Evolutionary conservation across 53 echinoderm and acorn worm species (phyloP), one percentile per base, ranked within the genome.

Genomic region (Echinometra lucunter): DNA sequence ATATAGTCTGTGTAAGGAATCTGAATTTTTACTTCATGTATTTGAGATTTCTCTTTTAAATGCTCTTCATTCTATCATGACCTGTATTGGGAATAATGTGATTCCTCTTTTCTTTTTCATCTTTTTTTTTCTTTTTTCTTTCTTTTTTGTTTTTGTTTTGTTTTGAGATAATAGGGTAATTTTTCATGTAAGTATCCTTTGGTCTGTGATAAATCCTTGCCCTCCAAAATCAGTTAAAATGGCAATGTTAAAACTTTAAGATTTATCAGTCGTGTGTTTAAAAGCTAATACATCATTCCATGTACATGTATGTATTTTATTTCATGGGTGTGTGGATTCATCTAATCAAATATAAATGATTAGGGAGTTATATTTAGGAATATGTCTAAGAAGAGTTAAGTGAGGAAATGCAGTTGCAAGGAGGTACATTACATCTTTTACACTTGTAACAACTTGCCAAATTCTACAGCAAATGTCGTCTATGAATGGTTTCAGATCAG

Each of bases 261-360:
- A 13, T 72, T 35, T 72, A 72, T 34, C 0, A 13, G 6, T 19
- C 21, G 38, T 42, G 19, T 78, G 38, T 7, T 78, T 78, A 40
- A 35, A 42, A 78, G 40, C 78, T 35, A 40, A 78, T 78, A 78
- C 19, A 78, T 78, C 78, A 78, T 78, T 78, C 78, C 78, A 42
- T 38, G 78, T 78, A 42, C 78, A 42, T 38, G 78, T 78, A 42
- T 78, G 6, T 42, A 78, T 78, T 78, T 78, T 35, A 0, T 40
- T 42, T 78, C 19, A 21, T 6, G 19, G 35, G 78, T 78, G 35
- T 78, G 78, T 78, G 10, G 6, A 38, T 38, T 67, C 2, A 67
- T 38, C 13, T 30, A 30, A 30, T 34, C 7, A 72, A 72, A 34
- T 28, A 13, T 53, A 74, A 37, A 32, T 27, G 0, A 85, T 85